Evolutionary conservation across 2,797 vertebrate genomes (phyloP).

Genomic region (Eremophila alpestris): DNA sequence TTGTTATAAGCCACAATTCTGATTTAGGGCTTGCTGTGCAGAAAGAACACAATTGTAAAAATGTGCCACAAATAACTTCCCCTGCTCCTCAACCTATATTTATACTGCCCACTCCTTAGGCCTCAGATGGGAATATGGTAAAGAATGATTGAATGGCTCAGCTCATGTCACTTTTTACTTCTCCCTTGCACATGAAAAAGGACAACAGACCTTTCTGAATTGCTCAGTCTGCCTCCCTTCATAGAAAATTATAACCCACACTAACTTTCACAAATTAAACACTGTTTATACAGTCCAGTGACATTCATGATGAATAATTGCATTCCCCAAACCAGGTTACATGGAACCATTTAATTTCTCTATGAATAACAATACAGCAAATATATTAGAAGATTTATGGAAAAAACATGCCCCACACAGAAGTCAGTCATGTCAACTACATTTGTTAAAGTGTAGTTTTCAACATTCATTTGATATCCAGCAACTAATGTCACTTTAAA

Average conservation of each 20-base stretch:
- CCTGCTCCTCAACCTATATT: neutral
- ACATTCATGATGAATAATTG: neutral
- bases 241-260: neutral
- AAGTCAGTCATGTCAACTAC: neutral
- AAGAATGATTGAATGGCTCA: neutral
- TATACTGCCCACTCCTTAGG: neutral
- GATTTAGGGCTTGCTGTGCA: accelerated
- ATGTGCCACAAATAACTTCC: neutral
- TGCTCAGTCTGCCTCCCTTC: neutral
- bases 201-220: neutral
- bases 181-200: neutral
- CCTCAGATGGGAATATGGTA: neutral
- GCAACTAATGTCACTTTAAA: neutral
- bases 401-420: neutral
- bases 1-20: neutral
- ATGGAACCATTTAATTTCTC: neutral
- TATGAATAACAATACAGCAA: neutral
- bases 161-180: neutral
- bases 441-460: neutral
- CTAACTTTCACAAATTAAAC: neutral
- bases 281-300: neutral
- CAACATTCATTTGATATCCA: neutral
- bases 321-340: neutral
- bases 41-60: neutral
- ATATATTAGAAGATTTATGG: neutral